Conservation (phyloP, 30 jellyfish, hydroid and myxozoan species). For the Pelagia noctiluca region DNA sequence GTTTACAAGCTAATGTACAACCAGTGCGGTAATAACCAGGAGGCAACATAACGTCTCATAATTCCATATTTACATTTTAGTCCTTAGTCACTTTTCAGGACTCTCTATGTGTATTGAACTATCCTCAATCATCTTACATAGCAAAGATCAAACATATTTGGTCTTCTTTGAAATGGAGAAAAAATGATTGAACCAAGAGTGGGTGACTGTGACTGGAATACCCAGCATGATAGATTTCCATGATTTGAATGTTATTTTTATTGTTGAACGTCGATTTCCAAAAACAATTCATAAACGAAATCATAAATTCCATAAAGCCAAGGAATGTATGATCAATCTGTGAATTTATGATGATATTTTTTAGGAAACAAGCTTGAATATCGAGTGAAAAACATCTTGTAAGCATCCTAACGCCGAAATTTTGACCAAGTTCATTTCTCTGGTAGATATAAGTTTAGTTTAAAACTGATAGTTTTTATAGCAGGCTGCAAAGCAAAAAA, state of each 20-base stretch:
- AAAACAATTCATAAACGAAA: neutral
- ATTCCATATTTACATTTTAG: neutral
- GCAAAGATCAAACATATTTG: neutral
- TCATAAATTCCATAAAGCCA: neutral
- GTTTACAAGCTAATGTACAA: neutral
- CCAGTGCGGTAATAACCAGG: constrained; percentile 3
- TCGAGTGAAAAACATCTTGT: neutral
- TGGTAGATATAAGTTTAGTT: neutral
- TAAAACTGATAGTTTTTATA: no score
- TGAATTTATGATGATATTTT: neutral
- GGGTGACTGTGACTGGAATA: neutral
- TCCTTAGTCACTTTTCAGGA: neutral
- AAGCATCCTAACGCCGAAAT: constrained; percentile 4
- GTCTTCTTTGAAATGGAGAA: neutral
- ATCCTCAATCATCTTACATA: neutral
- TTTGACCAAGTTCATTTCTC: neutral
- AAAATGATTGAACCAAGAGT: constrained; percentile 1
- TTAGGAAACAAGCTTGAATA: neutral
- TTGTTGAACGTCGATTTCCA: neutral
- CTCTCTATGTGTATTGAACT: neutral
- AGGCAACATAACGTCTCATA: neutral
- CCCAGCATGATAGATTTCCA: constrained; percentile 2
- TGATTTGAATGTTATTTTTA: neutral
- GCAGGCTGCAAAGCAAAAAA: constrained; percentile 6
- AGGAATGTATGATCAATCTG: neutral